A percentile compares a stretch with the other conserved stretches of the same genome.
Conservation (phyloP, 1,140 invertebrate species). For the Ceratina japonica region DNA sequence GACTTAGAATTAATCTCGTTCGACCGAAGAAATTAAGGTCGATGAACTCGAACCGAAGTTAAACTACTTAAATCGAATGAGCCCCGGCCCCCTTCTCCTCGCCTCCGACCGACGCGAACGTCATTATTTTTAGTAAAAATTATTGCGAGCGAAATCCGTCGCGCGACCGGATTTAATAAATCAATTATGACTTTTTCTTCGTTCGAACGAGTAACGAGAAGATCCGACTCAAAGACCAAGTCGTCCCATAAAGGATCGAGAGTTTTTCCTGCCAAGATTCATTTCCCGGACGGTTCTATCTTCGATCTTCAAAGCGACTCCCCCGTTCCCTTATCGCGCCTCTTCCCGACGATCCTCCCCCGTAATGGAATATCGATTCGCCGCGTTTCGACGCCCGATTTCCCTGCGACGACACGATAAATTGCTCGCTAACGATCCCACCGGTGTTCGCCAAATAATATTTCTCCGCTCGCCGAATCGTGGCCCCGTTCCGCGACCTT, state of each 20-base stretch:
- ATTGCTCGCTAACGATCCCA: constrained; percentile 29
- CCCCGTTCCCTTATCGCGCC: constrained; percentile 12
- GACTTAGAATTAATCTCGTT: not conserved
- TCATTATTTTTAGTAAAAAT: too few relatives aligned
- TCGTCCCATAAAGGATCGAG: not conserved
- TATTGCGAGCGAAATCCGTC: too few relatives aligned
- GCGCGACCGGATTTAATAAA: too few relatives aligned
- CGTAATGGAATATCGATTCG: constrained; percentile 47
- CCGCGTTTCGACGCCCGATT: constrained; percentile 7
- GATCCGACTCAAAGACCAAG: not conserved
- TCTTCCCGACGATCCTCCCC: not conserved
- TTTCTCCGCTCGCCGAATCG: not conserved
- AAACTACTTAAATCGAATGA: not conserved
- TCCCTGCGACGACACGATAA: constrained; percentile 25
- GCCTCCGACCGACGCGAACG: too few relatives aligned
- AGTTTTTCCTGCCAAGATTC: not conserved
- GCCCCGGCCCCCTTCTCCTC: not conserved
- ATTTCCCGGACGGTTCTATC: constrained; percentile 25
- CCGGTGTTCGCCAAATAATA: not conserved
- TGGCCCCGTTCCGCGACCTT: not conserved
- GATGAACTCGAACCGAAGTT: not conserved
- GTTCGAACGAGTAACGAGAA: too few relatives aligned
- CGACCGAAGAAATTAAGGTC: not conserved
- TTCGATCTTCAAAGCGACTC: constrained; percentile 5
- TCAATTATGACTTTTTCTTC: too few relatives aligned